These are phyloP conservation scores for Pheosia tremula DNA, from an alignment of 2,888 invertebrate species.

Conservation along the genomic window DNA sequence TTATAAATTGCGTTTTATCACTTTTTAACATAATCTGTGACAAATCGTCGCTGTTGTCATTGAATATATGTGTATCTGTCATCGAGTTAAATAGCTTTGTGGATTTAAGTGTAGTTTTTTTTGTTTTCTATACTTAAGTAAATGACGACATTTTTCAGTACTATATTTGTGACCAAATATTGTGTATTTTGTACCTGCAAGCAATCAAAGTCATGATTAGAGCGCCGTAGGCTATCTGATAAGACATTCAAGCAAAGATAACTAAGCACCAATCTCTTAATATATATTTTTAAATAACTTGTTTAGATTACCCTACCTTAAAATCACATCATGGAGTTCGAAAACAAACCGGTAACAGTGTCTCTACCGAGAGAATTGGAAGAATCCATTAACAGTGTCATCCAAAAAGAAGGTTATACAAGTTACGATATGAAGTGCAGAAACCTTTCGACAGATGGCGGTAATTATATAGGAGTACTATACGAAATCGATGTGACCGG, in stretches of 20 bases:
- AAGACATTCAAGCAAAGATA: background rate
- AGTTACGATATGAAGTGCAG: constrained; percentile 32
- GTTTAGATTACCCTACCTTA: background rate
- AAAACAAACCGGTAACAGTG: background rate
- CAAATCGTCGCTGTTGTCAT: too few species aligned
- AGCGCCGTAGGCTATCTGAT: background rate
- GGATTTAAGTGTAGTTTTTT: too few species aligned
- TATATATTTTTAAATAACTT: background rate
- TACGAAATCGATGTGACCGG: constrained; percentile 53
- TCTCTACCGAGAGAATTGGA: constrained; percentile 26
- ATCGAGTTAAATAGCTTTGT: too few species aligned
- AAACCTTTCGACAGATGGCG: constrained; percentile 44
- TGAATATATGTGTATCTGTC: too few species aligned
- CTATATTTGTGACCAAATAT: background rate
- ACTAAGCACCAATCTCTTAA: background rate
- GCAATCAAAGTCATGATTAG: background rate
- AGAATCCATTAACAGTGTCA: constrained; percentile 30
- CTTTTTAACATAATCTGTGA: too few species aligned
- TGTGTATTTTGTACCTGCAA: background rate
- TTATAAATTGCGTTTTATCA: too few species aligned
- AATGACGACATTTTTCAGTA: background rate
- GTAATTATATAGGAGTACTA: constrained; percentile 51
- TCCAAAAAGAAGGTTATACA: constrained; percentile 38
- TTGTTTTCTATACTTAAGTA: background rate
- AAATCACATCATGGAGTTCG: background rate